These are phyloP conservation scores for Drosophila pseudotakahashii DNA, from an alignment of 2,888 invertebrate species.

Conservation along the genomic window DNA sequence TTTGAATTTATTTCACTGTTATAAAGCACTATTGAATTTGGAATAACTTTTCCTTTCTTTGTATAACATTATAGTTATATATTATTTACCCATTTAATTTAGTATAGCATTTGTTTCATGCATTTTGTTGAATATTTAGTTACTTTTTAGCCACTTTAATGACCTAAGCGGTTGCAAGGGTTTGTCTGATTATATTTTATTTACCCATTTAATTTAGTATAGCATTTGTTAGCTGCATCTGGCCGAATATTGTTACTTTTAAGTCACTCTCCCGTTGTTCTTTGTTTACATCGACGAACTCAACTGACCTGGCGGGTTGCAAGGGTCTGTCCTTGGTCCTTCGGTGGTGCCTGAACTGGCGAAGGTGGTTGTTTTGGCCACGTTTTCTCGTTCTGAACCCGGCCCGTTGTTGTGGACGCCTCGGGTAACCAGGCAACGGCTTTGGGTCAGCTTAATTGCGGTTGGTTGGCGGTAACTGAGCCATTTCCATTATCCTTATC, in stretches of 20 bases:
- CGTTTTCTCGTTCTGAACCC: too few species aligned
- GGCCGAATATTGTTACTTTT: not conserved
- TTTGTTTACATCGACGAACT: slow-evolving; percentile 39
- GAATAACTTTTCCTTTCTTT: too few species aligned
- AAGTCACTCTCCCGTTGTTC: slow-evolving; percentile 16
- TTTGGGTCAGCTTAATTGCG: slow-evolving; percentile 75
- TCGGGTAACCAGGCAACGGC: slow-evolving; percentile 63
- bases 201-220: not conserved
- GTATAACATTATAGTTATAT: not conserved
- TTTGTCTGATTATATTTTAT: not conserved
- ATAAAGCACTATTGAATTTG: too few species aligned
- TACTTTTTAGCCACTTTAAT: slow-evolving; percentile 44
- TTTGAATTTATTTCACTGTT: too few species aligned
- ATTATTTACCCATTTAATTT: not conserved
- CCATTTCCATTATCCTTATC: slow-evolving; percentile 69
- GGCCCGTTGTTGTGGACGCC: slow-evolving; percentile 52
- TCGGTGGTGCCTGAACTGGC: slow-evolving; percentile 27
- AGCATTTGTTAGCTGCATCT: slow-evolving; percentile 2
- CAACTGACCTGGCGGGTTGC: slow-evolving; percentile 49
- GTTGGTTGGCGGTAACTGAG: slow-evolving; percentile 63
- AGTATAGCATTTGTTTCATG: not conserved
- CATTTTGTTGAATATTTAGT: not conserved
- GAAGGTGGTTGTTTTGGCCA: slow-evolving; percentile 70
- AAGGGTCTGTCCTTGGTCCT: slow-evolving; percentile 14
- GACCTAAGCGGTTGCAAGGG: slow-evolving; percentile 30